Base-by-base conservation (phyloP, 2,888 invertebrate genomes). In the Euplexia lucipara region DNA sequence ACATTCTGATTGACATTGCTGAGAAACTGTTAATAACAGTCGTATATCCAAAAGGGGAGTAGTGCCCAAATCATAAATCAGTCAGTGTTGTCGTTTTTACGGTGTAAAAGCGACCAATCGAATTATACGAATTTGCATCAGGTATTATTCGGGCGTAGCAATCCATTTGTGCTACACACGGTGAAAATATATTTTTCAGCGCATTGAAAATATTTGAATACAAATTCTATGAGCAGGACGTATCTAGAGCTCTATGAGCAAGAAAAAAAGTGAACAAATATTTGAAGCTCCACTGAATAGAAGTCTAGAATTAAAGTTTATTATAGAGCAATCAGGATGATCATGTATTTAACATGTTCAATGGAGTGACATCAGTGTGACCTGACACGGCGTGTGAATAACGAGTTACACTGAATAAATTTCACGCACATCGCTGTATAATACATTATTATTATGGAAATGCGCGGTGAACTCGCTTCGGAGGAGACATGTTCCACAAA, bases 341-440 rank as follows among this genome's bases (percentile, higher is more conserved):
- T 60, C 18, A 51, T 12, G 18, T 54, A 65, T 62, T 63, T 61
- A 66, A 30, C 45, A 47, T 35, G 53, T 54, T 54, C 44, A 66
- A 60, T 56, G 61, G 30, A 60, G 20, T 78, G 70, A 76, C 74
- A 74, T 67, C 66, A 70, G 63, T 30, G 65, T 68, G 78, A 84
- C 84, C 81, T 72, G 75, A 78, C 71, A 62, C 71, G 58, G 68
- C 70, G 70, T 81, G 82, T 77, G 79, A 82, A 56, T 84, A 84
- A 85, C 78, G 79, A 78, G 74, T 78, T 79, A 83, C 83, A 78
- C 78, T 83, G 85, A 88, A 89, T 90, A 88, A 83, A 86, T 87
- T 87, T 84, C 69, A 84, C 82, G 82, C 83, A 82, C 77, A 81
- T 82, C 78, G 75, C 83, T 84, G 76, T 75, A 77, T 79, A 66